These are phyloP conservation scores for Helicoverpa zea DNA, from an alignment of 1,140 invertebrate genomes.

Conservation along the genomic window DNA sequence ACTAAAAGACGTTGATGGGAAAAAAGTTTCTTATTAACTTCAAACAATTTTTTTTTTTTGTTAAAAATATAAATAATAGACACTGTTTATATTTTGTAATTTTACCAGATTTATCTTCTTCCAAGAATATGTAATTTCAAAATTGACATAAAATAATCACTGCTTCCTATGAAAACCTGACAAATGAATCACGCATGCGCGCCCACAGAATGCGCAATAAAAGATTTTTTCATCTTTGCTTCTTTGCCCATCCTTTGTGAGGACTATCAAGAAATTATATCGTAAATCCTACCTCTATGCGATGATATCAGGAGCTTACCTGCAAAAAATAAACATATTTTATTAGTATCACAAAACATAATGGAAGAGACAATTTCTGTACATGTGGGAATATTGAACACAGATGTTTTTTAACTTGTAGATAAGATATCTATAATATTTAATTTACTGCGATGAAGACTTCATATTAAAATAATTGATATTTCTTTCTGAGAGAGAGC, in stretches of 20 bases:
- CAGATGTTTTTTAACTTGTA: neutral
- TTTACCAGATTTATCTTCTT: too few species aligned
- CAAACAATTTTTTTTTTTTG: neutral
- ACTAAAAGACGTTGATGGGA: too few species aligned
- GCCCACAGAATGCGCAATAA: slow-evolving; percentile 33
- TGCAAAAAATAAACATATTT: slow-evolving; percentile 56
- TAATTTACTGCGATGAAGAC: neutral
- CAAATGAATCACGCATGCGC: slow-evolving; percentile 16
- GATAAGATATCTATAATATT: too few species aligned
- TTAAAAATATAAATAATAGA: too few species aligned
- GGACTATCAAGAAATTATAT: slow-evolving; percentile 37
- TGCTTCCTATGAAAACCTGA: slow-evolving; percentile 18
- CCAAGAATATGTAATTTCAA: neutral
- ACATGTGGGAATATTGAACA: neutral
- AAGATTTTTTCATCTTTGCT: slow-evolving; percentile 10
- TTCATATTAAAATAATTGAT: neutral
- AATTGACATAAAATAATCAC: neutral
- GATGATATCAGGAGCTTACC: slow-evolving; percentile 60
- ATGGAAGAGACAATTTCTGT: neutral
- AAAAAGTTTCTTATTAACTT: neutral
- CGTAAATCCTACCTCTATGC: slow-evolving; percentile 46
- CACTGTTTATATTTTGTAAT: too few species aligned
- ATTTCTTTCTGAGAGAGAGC: too few species aligned
- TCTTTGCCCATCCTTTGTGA: neutral
- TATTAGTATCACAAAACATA: slow-evolving; percentile 27